Evolutionary conservation across 2,797 vertebrate species (phyloP), one percentile per base, ranked within the genome.

Genomic region (Thalassophryne amazonica): DNA sequence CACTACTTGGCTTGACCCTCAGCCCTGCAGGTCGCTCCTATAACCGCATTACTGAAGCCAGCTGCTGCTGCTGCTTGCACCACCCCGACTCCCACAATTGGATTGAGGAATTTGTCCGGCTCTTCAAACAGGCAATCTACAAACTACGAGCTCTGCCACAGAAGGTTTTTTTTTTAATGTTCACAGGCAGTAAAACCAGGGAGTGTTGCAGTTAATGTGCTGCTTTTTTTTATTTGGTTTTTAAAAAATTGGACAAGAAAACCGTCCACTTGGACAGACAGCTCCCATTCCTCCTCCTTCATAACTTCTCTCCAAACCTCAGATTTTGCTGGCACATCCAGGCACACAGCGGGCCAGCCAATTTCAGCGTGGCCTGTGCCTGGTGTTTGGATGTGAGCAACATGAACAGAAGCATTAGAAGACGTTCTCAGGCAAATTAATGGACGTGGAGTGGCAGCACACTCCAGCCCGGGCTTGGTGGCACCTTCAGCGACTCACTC

Each of bases 31-130:
- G 76, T 92, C 90, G 86, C 80, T 91, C 81, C 56, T 79, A 87
- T 97, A 98, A 98, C 94, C 91, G 79, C 90, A 94, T 98, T 96
- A 97, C 82, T 76, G 84, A 86, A 86, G 89, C 91, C 93, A 95
- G 94, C 95, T 98, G 96, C 86, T 86, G 61, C 82, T 76, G 72
- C 63, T 74, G 69, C 67, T 48, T 53, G 45, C 89, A 88, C 90
- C 91, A 91, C 90, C 88, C 90, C 88, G 88, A 88, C 89, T 88
- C 92, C 86, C 93, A 93, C 93, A 96, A 95, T 86, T 91, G 92
- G 90, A 94, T 92, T 91, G 88, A 94, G 94, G 93, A 97, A 98
- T 96, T 94, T 27, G 25, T 27, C 49, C 60, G 54, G 29, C 16
- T 62, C 58, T 68, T 80, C 78, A 81, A 83, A 76, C 64, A 76